Conservation (phyloP, 2,797 vertebrate species). For the Sibirionetta formosa region DNA sequence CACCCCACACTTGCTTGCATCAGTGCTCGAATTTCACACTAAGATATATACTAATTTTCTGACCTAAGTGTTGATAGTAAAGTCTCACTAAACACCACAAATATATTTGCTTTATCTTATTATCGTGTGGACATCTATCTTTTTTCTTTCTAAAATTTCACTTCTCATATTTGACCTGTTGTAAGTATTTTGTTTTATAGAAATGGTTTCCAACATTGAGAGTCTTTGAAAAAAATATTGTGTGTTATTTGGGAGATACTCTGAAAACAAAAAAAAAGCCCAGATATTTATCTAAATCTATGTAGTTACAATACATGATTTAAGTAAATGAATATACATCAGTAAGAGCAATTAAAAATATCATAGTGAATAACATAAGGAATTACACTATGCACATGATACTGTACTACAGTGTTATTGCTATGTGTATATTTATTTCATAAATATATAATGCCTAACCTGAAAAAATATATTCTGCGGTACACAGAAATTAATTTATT, state of each 20-base stretch:
- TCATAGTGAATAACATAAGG: not conserved
- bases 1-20: not conserved
- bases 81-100: not conserved
- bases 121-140: not conserved
- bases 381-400: not conserved
- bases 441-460: not conserved
- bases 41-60: not conserved
- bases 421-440: not conserved
- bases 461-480: not conserved
- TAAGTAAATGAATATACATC: not conserved
- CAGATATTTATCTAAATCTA: not conserved
- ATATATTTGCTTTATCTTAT: not conserved
- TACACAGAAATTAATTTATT: not conserved
- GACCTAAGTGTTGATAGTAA: not conserved
- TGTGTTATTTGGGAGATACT: not conserved
- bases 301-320: accelerated
- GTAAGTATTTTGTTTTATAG: not conserved
- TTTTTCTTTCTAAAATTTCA: not conserved
- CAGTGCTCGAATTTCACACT: not conserved
- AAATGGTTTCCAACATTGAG: not conserved
- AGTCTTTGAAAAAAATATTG: accelerated
- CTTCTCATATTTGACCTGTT: not conserved
- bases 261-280: not conserved
- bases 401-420: not conserved
- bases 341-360: not conserved